These are phyloP conservation scores for Leucopsar rothschildi DNA, from an alignment of 2,113 vertebrate species.

Conservation along the genomic window DNA sequence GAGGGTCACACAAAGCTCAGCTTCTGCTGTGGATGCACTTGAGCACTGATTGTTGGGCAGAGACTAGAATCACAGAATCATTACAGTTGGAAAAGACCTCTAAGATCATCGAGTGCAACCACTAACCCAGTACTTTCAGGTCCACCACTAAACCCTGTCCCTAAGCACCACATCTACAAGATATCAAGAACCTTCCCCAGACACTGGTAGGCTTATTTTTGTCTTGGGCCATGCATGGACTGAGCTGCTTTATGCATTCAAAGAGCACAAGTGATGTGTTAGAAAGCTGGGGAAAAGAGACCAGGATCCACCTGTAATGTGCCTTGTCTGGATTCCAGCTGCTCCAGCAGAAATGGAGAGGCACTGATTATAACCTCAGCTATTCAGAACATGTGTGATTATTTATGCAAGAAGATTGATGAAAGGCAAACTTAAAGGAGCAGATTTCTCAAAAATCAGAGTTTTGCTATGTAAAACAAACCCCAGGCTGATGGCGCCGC, in stretches of 20 bases:
- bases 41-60: not conserved
- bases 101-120: not conserved
- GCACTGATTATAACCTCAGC: not conserved
- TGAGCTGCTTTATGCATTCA: not conserved
- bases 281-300: not conserved
- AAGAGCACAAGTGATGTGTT: not conserved
- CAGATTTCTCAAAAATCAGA: not conserved
- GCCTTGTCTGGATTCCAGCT: constrained; percentile 7
- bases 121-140: not conserved
- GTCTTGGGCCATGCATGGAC: not conserved
- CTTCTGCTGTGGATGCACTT: not conserved
- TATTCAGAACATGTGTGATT: not conserved
- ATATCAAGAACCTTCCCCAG: not conserved
- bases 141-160: not conserved
- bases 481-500: not conserved
- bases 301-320: not conserved
- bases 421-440: not conserved
- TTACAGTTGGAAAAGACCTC: not conserved
- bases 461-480: not conserved
- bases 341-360: not conserved
- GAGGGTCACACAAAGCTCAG: not conserved
- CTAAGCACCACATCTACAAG: not conserved
- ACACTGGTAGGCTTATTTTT: not conserved
- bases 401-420: not conserved
- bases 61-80: not conserved